Conservation (phyloP, 2,888 invertebrate species). For the Glyphotaelius pellucidus region DNA sequence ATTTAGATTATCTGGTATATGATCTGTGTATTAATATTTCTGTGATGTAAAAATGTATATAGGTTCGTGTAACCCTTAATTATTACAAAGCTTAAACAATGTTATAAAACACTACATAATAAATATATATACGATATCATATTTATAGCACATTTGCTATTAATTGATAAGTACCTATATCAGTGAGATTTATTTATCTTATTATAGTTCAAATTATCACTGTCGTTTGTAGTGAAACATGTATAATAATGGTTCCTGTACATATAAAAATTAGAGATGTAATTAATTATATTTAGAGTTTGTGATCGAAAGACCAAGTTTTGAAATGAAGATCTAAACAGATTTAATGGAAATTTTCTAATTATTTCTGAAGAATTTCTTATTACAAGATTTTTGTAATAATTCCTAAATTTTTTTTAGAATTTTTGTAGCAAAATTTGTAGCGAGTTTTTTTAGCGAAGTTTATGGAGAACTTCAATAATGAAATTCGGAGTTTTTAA, state of each 20-base stretch:
- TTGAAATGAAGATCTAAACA: background rate
- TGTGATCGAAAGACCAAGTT: background rate
- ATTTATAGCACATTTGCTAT: constrained; percentile 14
- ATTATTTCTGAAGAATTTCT: background rate
- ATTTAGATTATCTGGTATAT: background rate
- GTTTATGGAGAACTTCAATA: background rate
- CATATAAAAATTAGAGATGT: constrained; percentile 15
- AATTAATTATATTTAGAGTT: background rate
- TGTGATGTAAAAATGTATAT: constrained; percentile 61
- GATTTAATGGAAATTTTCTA: background rate
- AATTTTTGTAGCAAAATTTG: background rate
- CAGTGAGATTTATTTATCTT: constrained; percentile 35
- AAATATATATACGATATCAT: background rate
- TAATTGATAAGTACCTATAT: constrained; percentile 6
- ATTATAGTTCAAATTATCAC: constrained; percentile 48
- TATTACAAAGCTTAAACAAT: constrained; percentile 13
- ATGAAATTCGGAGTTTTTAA: background rate
- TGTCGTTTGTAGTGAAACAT: constrained; percentile 46
- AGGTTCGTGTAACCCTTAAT: constrained; percentile 8
- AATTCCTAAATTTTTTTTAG: background rate
- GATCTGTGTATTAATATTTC: constrained; percentile 45
- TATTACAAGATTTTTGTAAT: background rate
- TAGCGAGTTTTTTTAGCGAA: background rate
- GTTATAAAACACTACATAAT: constrained; percentile 19
- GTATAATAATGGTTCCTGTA: constrained; percentile 37